Percentiles rank a stretch among this genome's conserved stretches.
phyloP scores from a whole-genome alignment of 2,113 vertebrate species.

The Pelusios castaneus region DNA sequence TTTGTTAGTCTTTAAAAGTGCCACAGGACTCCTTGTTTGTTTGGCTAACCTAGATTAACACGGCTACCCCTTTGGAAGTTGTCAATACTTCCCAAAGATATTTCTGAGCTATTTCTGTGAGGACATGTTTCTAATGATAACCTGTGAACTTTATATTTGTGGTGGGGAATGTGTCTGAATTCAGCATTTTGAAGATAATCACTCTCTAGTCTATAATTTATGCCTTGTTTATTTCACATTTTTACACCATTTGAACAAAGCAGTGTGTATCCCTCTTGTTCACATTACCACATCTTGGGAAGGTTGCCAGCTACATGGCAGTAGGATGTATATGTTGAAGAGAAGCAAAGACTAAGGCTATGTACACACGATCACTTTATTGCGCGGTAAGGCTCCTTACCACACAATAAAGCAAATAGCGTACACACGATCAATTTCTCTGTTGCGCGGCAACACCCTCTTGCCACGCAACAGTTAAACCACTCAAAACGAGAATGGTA shows the following conservation, averaged over 20 bases:
- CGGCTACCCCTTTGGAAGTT: neutral
- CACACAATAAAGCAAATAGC: no score
- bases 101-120: neutral
- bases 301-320: neutral
- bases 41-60: no score
- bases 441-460: no score
- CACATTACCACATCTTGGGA: neutral
- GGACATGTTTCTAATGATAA: neutral
- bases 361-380: no score
- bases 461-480: no score
- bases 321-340: neutral
- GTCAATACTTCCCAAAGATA: neutral
- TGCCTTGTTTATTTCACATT: neutral
- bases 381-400: no score
- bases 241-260: neutral
- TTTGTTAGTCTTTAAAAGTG: no score
- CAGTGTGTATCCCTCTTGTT: neutral
- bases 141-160: neutral
- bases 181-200: neutral
- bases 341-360: no score
- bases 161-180: neutral
- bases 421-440: no score
- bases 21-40: no score
- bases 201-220: neutral
- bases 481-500: no score